These are phyloP conservation scores for Oenanthe oenanthe DNA, from an alignment of 2,113 vertebrate genomes.

Conservation along the genomic window DNA sequence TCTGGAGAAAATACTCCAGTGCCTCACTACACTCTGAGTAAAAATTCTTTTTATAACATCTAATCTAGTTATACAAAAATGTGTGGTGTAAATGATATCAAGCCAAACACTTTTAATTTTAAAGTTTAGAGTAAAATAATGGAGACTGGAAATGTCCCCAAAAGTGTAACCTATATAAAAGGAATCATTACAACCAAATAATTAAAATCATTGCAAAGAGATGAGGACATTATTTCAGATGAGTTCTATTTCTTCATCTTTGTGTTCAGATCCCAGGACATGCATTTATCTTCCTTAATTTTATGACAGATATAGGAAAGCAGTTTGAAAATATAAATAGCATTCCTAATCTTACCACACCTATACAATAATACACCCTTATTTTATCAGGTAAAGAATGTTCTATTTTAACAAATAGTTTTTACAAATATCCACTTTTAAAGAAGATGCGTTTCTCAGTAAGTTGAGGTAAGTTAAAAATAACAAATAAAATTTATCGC, in stretches of 20 bases:
- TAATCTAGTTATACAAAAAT: neutral
- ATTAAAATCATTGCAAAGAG: neutral
- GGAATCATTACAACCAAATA: neutral
- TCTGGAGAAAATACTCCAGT: neutral
- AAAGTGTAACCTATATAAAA: neutral
- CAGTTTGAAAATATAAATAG: neutral
- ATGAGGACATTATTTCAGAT: neutral
- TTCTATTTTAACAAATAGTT: neutral
- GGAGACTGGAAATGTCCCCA: neutral
- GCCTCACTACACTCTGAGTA: neutral
- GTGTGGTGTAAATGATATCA: neutral
- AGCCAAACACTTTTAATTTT: neutral
- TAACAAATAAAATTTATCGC: neutral
- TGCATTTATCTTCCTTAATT: neutral
- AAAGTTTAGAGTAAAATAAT: neutral
- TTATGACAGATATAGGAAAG: neutral
- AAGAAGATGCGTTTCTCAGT: neutral
- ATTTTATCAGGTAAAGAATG: neutral
- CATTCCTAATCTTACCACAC: neutral
- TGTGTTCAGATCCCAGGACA: neutral
- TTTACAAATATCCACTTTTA: neutral
- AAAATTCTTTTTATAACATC: neutral
- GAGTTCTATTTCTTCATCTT: neutral
- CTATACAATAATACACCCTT: neutral
- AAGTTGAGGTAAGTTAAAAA: neutral